Evolutionary conservation across 2,113 vertebrate species (phyloP), one percentile per base, ranked within the genome.

Genomic region (Myotis brandtii): DNA sequence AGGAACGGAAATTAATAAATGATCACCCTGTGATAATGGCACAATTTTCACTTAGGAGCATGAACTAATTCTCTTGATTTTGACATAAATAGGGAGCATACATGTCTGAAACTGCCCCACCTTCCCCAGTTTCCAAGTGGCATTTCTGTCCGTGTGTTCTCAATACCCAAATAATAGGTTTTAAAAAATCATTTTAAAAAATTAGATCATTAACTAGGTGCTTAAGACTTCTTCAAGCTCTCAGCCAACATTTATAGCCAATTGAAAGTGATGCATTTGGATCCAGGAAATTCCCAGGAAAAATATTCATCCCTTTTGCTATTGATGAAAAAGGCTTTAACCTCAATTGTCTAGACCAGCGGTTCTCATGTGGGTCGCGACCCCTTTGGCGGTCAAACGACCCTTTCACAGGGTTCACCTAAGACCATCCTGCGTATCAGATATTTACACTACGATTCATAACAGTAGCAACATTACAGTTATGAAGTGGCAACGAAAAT

Each of bases 11-110:
- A 85, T 34, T 32, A 67, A 81, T 62, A 66, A 77, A 62, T 56
- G 76, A 30, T 62, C n/a, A 54, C 25, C n/a, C 20, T 54, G 16
- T 21, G 37, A 84, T n/a, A 86, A 27, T 73, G 69, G 73, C n/a
- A 86, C 5, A 67, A 8, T 85, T 90, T 40, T 81, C 59, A 70
- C 34, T 80, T 77, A 69, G 43, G 59, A 54, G 34, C 25, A 86
- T 27, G 37, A 95, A 69, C n/a, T 30, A 23, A 88, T 73, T 85
- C 27, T 94, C 21, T 69, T 90, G 56, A 85, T 82, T 94, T 67
- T 81, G 18, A 80, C 62, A 67, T 77, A 83, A 62, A 34, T 14
- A 34, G 34, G 54, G 48, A 89, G 67, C 94, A 54, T 76, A 32
- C 67, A 79, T n/a, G 56, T 84, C 50, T 77, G 12, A 95, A 96